Conservation (phyloP, 2,888 invertebrate species). For the Netelia virgata region DNA sequence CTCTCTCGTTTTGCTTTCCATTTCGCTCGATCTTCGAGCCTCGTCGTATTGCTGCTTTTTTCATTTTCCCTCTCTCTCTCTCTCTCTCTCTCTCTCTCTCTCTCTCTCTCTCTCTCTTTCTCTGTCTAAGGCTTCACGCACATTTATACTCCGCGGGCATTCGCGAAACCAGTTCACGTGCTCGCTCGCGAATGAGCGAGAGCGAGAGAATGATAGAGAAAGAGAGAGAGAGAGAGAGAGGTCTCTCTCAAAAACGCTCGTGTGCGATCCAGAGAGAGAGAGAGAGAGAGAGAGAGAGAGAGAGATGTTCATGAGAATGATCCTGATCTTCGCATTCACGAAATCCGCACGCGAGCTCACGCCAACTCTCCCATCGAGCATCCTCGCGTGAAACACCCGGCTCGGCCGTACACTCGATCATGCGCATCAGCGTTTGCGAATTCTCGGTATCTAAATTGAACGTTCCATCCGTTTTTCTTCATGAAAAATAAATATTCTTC, state of each 20-base stretch:
- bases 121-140: slow-evolving; percentile 67
- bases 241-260: background rate
- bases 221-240: background rate
- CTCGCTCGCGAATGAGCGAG: slow-evolving; percentile 45
- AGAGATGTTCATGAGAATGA: slow-evolving; percentile 67
- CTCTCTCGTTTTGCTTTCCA: slow-evolving; percentile 40
- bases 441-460: slow-evolving; percentile 40
- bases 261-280: slow-evolving; percentile 4
- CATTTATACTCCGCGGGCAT: slow-evolving; percentile 59
- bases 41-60: slow-evolving; percentile 69
- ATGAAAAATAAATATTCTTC: background rate
- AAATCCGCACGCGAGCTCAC: slow-evolving; percentile 58
- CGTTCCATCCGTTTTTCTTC: slow-evolving; percentile 4
- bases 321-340: slow-evolving; percentile 77
- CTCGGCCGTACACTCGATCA: background rate
- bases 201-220: slow-evolving; percentile 4
- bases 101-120: slow-evolving; percentile 5
- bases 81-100: slow-evolving; percentile 47
- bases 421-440: slow-evolving; percentile 26
- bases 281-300: background rate
- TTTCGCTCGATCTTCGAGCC: slow-evolving; percentile 63
- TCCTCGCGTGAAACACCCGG: background rate
- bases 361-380: slow-evolving; percentile 15
- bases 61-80: slow-evolving; percentile 33
- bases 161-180: slow-evolving; percentile 81